These are phyloP conservation scores for Trachelus iudaicus DNA, from an alignment of 2,888 invertebrate species.

Conservation along the genomic window DNA sequence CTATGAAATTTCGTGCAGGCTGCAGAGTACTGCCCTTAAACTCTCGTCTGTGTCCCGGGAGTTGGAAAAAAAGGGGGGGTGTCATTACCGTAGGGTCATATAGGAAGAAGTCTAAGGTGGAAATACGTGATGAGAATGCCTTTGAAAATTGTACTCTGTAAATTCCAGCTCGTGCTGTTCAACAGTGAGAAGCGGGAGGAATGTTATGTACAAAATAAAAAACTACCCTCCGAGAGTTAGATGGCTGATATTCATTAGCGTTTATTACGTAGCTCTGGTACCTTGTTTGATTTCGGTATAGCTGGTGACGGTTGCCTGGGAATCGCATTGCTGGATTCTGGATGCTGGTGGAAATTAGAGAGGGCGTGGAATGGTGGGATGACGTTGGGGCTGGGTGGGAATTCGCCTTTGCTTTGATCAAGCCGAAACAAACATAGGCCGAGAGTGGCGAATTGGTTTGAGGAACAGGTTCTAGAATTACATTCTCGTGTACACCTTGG, in stretches of 20 bases:
- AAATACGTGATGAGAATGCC: background rate
- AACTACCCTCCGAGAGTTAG: background rate
- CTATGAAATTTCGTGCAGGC: background rate
- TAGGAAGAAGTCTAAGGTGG: background rate
- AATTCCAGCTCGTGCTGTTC: background rate
- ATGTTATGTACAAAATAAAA: background rate
- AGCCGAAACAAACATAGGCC: background rate
- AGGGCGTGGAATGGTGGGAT: background rate
- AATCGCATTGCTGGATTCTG: background rate
- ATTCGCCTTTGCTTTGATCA: background rate
- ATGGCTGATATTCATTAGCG: background rate
- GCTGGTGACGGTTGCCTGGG: background rate
- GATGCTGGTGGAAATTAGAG: background rate
- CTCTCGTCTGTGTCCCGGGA: background rate
- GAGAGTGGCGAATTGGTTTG: background rate
- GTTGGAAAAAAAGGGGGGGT: background rate
- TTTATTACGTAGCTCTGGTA: background rate
- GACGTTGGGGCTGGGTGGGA: background rate
- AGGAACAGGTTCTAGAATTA: background rate
- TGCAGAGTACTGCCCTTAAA: background rate
- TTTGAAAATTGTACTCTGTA: background rate
- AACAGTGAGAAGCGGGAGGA: background rate
- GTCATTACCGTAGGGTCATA: background rate
- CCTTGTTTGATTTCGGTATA: background rate
- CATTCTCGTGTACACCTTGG: conserved; percentile 31